A percentile compares a stretch with the other conserved stretches of the same genome.
phyloP scores from a whole-genome alignment of 30 jellyfish, hydroid and myxozoan species.

The Pseudorhiza aurosa region DNA sequence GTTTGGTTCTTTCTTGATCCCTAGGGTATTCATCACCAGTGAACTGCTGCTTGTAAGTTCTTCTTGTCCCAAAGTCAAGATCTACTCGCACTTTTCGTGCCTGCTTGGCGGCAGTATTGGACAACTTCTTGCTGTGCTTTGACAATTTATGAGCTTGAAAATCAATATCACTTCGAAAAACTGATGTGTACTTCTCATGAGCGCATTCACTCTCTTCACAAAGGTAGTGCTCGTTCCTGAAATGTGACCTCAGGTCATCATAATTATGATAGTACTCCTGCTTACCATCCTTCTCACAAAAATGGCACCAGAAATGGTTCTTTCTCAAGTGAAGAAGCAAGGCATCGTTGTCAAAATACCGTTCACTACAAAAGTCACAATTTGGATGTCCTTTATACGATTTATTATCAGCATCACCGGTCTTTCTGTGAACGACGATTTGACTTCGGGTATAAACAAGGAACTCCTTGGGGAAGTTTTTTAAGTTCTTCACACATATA shows the following conservation, averaged over 20 bases:
- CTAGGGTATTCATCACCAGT: neutral
- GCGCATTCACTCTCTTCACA: constrained; percentile 90
- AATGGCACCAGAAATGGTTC: constrained; percentile 98
- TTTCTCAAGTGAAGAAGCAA: constrained; percentile 82
- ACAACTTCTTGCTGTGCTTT: constrained; percentile 77
- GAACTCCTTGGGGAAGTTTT: constrained; percentile 79
- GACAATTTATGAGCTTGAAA: constrained; percentile 91
- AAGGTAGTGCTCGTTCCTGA: constrained; percentile 71
- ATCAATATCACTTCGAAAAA: constrained; percentile 85
- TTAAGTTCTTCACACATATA: constrained; percentile 79
- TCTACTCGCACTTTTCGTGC: constrained; percentile 82
- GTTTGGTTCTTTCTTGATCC: neutral
- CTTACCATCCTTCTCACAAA: constrained; percentile 96
- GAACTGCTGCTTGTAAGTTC: constrained; percentile 3
- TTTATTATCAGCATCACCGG: constrained; percentile 85
- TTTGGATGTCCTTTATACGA: constrained; percentile 96
- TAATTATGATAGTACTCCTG: constrained; percentile 88
- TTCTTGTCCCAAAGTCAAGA: constrained; percentile 76
- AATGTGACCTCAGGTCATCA: constrained; percentile 81
- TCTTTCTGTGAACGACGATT: constrained; percentile 76
- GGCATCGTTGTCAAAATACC: constrained; percentile 88
- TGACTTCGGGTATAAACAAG: constrained; percentile 68
- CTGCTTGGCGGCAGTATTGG: constrained; percentile 82
- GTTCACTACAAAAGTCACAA: constrained; percentile 89
- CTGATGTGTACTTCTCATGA: constrained; percentile 90